Base-by-base conservation (phyloP, 2,113 vertebrate species). In the Callorhinus ursinus region DNA sequence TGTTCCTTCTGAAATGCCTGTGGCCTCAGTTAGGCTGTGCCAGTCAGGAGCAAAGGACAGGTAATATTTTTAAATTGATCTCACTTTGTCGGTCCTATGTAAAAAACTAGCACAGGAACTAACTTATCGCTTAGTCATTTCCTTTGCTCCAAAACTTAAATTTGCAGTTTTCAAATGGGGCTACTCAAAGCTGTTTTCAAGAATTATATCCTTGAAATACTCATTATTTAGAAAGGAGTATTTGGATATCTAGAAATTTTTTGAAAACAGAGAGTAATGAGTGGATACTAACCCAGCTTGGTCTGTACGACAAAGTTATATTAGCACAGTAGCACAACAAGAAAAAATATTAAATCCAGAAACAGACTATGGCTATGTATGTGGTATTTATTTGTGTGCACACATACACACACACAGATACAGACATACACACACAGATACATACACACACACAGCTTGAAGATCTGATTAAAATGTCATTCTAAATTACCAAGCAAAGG, bases 41-140 rank as follows among this genome's bases (percentile, higher is more conserved):
- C 53, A 94, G 46, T 87, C 4, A 26, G n/a, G n/a, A 90, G 67
- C 67, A 94, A 89, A 90, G 28, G 31, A 80, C n/a, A 93, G 53
- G 76, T 53, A 72, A 71, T 61, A 95, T 21, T 96, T 92, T 71
- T 69, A 33, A 93, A 88, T 57, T 4, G 4, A 85, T 57, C 61
- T 90, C 39, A 90, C 67, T 81, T 39, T 42, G 69, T 81, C 16
- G 14, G 49, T 53, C 39, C 49, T 90, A 71, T 36, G 55, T 46
- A 72, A 96, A 94, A 95, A 79, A 46, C 69, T 80, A 87, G 79
- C 84, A 97, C 15, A 96, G 92, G 85, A 98, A 95, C 55, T 83
- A 87, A 81, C 49, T 96, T 83, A 86, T 6, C 84, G 91, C 85
- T 90, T 96, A 95, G 94, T 96, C 96, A 95, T 85, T 96, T 97